Conservation (phyloP, 2,797 vertebrate genomes). For the Onychomys leucogaster region DNA sequence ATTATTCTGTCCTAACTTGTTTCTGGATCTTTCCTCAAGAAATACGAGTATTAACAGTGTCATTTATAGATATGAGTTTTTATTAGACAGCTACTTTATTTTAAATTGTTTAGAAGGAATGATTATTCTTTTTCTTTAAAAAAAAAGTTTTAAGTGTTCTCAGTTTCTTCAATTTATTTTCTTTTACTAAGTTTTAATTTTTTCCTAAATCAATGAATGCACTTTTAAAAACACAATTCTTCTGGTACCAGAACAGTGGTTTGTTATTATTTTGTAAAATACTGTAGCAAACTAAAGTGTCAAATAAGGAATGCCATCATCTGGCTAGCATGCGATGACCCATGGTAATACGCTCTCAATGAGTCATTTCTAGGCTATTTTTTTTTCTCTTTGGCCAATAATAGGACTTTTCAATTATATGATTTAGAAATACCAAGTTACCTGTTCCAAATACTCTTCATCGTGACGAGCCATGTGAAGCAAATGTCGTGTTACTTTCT, state of each 20-base stretch:
- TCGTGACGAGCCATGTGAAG: background rate
- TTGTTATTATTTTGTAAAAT: conserved; percentile 36
- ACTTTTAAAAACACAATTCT: background rate
- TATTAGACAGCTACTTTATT: conserved; percentile 39
- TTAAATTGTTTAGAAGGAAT: conserved; percentile 36
- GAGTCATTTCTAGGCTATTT: background rate
- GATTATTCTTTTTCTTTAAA: background rate
- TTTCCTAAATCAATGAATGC: background rate
- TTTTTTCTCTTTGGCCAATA: background rate
- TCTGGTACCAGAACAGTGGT: background rate
- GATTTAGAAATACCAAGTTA: conserved; percentile 30
- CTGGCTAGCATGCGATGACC: background rate
- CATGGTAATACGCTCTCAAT: background rate
- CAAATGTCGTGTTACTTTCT: background rate
- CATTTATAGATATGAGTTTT: conserved; percentile 31
- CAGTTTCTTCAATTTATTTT: conserved; percentile 20
- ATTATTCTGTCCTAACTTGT: conserved; percentile 33
- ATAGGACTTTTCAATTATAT: conserved; percentile 8
- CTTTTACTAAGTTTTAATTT: background rate
- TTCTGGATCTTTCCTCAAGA: conserved; percentile 40
- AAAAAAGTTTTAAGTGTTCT: background rate
- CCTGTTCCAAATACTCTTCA: background rate
- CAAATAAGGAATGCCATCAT: background rate
- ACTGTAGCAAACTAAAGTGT: background rate
- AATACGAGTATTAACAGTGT: background rate